phyloP scores from a whole-genome alignment of 2,888 invertebrate species.

The Crocallis elinguaria region DNA sequence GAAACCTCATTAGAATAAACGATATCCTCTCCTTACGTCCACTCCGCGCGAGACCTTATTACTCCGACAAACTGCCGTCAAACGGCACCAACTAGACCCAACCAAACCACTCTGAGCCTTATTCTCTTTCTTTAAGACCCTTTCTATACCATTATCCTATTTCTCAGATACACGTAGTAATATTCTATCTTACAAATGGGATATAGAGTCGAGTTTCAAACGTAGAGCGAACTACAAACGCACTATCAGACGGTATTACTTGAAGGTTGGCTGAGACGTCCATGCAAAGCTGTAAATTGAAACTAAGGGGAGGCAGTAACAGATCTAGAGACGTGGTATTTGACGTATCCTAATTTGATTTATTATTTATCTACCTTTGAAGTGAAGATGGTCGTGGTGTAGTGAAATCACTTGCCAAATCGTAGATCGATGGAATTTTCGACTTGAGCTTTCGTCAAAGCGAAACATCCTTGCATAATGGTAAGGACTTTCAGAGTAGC shows the following conservation, averaged over 20 bases:
- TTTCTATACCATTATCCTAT: conserved; percentile 43
- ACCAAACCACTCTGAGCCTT: conserved; percentile 47
- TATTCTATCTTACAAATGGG: conserved; percentile 52
- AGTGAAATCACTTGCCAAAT: no score
- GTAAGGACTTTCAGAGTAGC: no score
- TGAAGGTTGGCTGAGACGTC: conserved; percentile 75
- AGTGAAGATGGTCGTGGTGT: no score
- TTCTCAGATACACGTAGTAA: conserved; percentile 45
- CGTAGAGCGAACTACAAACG: conserved; percentile 60
- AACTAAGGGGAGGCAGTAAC: conserved; percentile 69
- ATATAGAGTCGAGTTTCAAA: conserved; percentile 58
- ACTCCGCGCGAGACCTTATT: conserved; percentile 82
- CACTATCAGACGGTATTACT: conserved; percentile 65
- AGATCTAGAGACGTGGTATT: conserved; percentile 44
- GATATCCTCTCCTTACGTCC: conserved; percentile 84
- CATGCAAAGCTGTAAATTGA: conserved; percentile 78
- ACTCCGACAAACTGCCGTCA: conserved; percentile 83
- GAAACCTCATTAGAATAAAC: conserved; percentile 84
- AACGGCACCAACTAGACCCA: conserved; percentile 63
- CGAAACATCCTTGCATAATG: no score
- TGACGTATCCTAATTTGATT: not conserved
- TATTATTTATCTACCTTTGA: not conserved
- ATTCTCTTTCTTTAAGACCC: conserved; percentile 43
- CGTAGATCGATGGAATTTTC: no score
- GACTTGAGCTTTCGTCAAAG: no score